These are phyloP conservation scores for Gavia stellata DNA, from an alignment of 2,113 vertebrate species.

Conservation along the genomic window DNA sequence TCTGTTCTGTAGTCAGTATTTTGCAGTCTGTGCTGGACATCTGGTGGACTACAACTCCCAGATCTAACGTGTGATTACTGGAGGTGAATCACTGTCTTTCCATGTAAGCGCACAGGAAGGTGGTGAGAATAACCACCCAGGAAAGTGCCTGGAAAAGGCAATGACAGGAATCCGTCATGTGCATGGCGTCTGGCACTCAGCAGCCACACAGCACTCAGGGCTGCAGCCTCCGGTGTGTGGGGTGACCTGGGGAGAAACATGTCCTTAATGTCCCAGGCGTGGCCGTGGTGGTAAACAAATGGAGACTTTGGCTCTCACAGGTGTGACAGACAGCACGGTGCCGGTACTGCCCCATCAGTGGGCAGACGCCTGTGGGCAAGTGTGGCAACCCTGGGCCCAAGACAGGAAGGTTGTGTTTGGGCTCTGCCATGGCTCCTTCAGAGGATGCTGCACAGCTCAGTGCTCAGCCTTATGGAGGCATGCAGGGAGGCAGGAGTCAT, in stretches of 20 bases:
- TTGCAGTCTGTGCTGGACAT: neutral
- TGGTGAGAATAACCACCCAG: neutral
- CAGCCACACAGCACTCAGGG: neutral
- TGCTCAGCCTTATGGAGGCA: neutral
- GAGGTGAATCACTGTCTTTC: neutral
- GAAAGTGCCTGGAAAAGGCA: neutral
- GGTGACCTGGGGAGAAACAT: rapidly evolving
- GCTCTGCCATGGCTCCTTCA: neutral
- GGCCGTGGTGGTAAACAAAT: neutral
- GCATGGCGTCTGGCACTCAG: neutral
- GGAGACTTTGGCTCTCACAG: neutral
- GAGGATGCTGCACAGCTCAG: neutral
- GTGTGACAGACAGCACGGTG: neutral
- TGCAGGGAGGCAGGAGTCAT: neutral
- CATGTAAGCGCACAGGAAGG: neutral
- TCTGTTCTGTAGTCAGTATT: neutral
- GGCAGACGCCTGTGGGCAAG: neutral
- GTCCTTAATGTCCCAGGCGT: neutral
- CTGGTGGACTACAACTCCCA: neutral
- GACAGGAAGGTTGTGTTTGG: neutral
- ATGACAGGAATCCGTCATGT: neutral
- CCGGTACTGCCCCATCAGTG: neutral
- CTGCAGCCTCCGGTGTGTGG: neutral
- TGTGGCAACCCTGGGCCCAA: rapidly evolving
- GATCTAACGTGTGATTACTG: neutral